Percentiles rank a stretch among this genome's conserved stretches.
These are phyloP conservation scores for Xyrichtys novacula DNA, from an alignment of 2,797 vertebrate genomes.

Conservation along the genomic window DNA sequence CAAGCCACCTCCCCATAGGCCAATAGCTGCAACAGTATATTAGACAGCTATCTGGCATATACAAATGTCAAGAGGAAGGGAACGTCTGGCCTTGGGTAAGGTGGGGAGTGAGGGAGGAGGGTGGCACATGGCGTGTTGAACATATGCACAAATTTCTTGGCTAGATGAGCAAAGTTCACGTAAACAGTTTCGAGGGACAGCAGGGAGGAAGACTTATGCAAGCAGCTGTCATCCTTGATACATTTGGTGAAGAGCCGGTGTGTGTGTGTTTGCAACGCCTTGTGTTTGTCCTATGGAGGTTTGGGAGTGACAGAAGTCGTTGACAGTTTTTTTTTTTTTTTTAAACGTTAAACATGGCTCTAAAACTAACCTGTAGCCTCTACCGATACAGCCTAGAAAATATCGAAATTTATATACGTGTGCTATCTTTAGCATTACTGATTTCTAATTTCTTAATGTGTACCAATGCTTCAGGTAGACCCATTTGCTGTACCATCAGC, in stretches of 20 bases:
- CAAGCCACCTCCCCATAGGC: slow-evolving; percentile 75
- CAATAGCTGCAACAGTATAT: slow-evolving; percentile 86
- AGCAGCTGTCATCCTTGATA: slow-evolving; percentile 81
- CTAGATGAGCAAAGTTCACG: slow-evolving; percentile 49
- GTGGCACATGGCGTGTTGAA: slow-evolving; percentile 25
- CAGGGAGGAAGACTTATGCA: slow-evolving; percentile 4
- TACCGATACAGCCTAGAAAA: too few relatives aligned
- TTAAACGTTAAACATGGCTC: background rate
- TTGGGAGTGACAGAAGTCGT: too few relatives aligned
- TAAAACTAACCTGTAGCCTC: too few relatives aligned
- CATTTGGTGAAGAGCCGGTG: slow-evolving; percentile 36
- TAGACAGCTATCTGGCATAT: slow-evolving; percentile 92
- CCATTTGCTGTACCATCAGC: too few relatives aligned
- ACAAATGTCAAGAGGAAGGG: slow-evolving; percentile 91
- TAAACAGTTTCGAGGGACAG: slow-evolving; percentile 65
- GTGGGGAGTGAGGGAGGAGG: background rate
- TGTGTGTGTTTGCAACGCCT: slow-evolving; percentile 54
- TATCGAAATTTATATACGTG: too few relatives aligned
- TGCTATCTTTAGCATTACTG: too few relatives aligned
- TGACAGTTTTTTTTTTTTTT: too few relatives aligned
- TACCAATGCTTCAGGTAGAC: too few relatives aligned
- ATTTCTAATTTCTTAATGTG: too few relatives aligned
- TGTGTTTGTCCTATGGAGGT: background rate
- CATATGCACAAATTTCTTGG: slow-evolving; percentile 43
- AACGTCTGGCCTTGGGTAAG: slow-evolving; percentile 73